Conservation (phyloP, 1,140 invertebrate genomes). For the Aporrectodea caliginosa region DNA sequence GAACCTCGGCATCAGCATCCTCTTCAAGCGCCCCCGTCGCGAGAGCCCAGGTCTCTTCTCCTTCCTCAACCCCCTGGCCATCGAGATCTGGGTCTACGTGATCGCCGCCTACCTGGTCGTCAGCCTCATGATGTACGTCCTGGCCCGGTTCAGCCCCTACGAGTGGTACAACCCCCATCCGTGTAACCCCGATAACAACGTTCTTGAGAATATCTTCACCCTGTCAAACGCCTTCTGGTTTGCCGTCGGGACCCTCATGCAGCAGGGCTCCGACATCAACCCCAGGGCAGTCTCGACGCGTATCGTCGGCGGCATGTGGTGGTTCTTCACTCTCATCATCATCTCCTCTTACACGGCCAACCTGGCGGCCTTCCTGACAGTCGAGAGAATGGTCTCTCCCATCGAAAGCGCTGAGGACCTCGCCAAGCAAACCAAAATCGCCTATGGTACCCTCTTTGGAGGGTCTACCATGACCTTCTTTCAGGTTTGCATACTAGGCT, state of each 20-base stretch:
- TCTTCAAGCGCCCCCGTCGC: slow-evolving; percentile 64
- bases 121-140: slow-evolving; percentile 71
- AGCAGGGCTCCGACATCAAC: slow-evolving; percentile 55
- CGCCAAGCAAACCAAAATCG: slow-evolving; percentile 88
- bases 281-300: slow-evolving; percentile 74
- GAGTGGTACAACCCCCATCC: slow-evolving; percentile 63
- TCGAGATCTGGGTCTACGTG: slow-evolving; percentile 56
- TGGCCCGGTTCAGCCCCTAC: slow-evolving; percentile 66
- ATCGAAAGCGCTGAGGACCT: slow-evolving; percentile 92
- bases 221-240: slow-evolving; percentile 58
- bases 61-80: slow-evolving; percentile 67
- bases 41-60: slow-evolving; percentile 77
- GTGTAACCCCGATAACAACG: slow-evolving; percentile 59
- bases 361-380: slow-evolving; percentile 88
- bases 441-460: slow-evolving; percentile 80
- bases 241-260: slow-evolving; percentile 56
- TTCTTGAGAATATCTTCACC: slow-evolving; percentile 64
- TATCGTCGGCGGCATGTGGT: slow-evolving; percentile 95
- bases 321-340: slow-evolving; percentile 98
- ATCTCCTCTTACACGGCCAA: slow-evolving; percentile 99
- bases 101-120: slow-evolving; percentile 58
- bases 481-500: too few relatives aligned
- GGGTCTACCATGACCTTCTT: slow-evolving; percentile 93
- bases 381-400: slow-evolving; percentile 90
- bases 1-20: slow-evolving; percentile 93